Evolutionary conservation across 2,113 vertebrate genomes (phyloP).

Genomic region (Seriola aureovittata): DNA sequence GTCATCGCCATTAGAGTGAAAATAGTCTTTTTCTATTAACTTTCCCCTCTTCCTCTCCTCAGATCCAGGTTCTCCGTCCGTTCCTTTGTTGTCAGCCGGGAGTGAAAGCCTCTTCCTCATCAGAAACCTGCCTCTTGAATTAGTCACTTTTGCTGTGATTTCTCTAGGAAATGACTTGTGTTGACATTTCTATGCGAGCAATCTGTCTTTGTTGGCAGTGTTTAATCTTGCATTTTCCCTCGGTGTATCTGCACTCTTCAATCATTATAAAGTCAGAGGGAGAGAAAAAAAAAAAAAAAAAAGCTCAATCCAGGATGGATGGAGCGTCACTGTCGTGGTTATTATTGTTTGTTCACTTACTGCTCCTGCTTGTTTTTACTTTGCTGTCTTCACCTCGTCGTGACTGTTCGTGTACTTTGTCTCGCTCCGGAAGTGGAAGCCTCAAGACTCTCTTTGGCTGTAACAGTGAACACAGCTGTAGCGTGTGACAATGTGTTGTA

Average conservation of each 20-base stretch:
- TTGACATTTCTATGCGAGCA: slow-evolving; percentile 60
- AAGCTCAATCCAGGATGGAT: slow-evolving; percentile 4
- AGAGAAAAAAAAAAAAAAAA: background rate
- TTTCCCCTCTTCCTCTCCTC: background rate
- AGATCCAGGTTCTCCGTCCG: background rate
- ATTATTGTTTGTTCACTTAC: slow-evolving; percentile 29
- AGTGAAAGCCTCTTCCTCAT: slow-evolving; percentile 51
- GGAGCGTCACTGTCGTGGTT: background rate
- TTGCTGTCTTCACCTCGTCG: slow-evolving; percentile 42
- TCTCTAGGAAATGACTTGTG: slow-evolving; percentile 57
- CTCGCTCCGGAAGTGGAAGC: background rate
- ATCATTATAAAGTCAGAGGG: slow-evolving; percentile 48
- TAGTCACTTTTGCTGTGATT: slow-evolving; percentile 47
- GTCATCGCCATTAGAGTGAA: background rate
- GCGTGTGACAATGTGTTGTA: background rate
- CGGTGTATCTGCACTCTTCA: slow-evolving; percentile 34
- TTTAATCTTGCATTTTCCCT: slow-evolving; percentile 52
- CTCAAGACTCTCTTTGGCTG: background rate
- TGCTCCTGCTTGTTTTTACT: slow-evolving; percentile 21
- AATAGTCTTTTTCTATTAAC: background rate
- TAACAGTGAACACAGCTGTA: background rate
- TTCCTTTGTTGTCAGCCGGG: slow-evolving; percentile 20
- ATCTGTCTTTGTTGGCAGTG: slow-evolving; percentile 58
- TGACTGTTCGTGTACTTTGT: background rate
- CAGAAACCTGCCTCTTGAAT: slow-evolving; percentile 57